phyloP scores from a whole-genome alignment of 2,888 invertebrate genomes.

The Phania funesta region DNA sequence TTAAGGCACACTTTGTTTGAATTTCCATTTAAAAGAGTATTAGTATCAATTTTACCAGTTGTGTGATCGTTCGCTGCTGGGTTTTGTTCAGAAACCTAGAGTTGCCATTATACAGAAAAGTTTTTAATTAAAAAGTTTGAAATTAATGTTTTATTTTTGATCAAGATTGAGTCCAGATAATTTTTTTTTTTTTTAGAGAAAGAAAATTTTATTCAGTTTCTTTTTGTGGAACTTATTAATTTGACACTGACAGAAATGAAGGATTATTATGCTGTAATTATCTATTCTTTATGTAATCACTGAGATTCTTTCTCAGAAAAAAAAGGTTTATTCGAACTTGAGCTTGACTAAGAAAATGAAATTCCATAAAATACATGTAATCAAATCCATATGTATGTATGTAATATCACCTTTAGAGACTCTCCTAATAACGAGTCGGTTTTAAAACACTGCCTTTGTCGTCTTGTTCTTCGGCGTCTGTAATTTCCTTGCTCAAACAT shows the following conservation, averaged over 20 bases:
- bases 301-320: too few relatives aligned
- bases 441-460: slow-evolving; percentile 80
- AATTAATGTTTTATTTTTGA: too few relatives aligned
- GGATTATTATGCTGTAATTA: too few relatives aligned
- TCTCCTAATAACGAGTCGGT: slow-evolving; percentile 68
- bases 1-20: slow-evolving; percentile 71
- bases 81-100: slow-evolving; percentile 48
- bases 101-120: background rate
- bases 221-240: too few relatives aligned
- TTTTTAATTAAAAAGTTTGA: background rate
- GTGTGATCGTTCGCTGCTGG: slow-evolving; percentile 27
- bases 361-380: background rate
- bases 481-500: slow-evolving; percentile 96
- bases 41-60: slow-evolving; percentile 13
- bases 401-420: slow-evolving; percentile 68
- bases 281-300: too few relatives aligned
- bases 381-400: background rate
- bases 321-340: background rate
- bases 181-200: too few relatives aligned
- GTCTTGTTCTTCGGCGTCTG: slow-evolving; percentile 85
- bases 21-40: slow-evolving; percentile 44
- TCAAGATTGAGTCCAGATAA: too few relatives aligned
- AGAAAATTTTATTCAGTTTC: too few relatives aligned
- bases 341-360: background rate
- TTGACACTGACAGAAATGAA: too few relatives aligned